Evolutionary conservation across 2,113 vertebrate genomes (phyloP), one percentile per base, ranked within the genome.

Genomic region (Prolemur simus): DNA sequence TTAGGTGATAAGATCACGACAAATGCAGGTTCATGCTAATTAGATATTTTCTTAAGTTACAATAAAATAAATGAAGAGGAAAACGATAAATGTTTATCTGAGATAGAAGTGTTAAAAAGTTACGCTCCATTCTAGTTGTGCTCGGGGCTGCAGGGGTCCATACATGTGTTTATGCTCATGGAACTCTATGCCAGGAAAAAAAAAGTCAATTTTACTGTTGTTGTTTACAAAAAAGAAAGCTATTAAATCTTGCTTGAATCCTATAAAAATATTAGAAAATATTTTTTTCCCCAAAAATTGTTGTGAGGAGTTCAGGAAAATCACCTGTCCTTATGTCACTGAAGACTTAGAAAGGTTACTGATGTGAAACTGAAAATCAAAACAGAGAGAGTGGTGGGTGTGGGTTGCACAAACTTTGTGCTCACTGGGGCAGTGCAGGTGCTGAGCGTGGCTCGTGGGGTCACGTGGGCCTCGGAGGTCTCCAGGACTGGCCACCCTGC

Each of bases 401-500:
- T 18, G 66, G 17, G 13, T 6, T 9, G 18, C 5, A 15, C 54
- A 8, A 20, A 34, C 14, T 32, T 6, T 27, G 25, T n/a, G 52
- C 58, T 6, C 23, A 18, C 66, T 1, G 0, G 21, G 12, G 25
- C 8, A 32, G 47, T 6, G 7, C 11, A 52, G 15, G 25, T 1
- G 11, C 9, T 15, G 1, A 32, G 21, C 52, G 13, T 0, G 2
- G 20, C 13, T 52, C 17, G 8, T 1, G 14, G 10, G 9, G n/a
- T 34, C 3, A 4, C 0, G 0, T 76, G 42, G 39, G 9, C 32
- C 18, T 12, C 25, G 11, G 66, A 29, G 52, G 2, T 14, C 21
- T n/a, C 1, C 0, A 8, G 6, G 14, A 34, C 12, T 1, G 12
- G 45, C n/a, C 1, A 11, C 68, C 25, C 8, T 11, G 5, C 14